Evolutionary conservation across 1,140 invertebrate species (phyloP).

Genomic region (Littorina saxatilis): DNA sequence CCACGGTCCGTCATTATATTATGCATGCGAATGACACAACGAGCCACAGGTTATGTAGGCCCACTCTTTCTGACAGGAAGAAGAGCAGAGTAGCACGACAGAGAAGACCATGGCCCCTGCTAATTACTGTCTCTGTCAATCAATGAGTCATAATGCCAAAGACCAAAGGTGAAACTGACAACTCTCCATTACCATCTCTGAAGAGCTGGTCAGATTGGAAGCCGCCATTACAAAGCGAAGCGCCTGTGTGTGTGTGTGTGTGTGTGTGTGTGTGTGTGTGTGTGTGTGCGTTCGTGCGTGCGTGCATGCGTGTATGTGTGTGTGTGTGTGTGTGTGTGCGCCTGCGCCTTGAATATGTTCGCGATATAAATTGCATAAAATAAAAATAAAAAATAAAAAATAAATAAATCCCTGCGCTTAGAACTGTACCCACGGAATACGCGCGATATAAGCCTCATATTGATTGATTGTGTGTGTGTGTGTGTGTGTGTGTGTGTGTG

Average conservation of each 20-base stretch:
- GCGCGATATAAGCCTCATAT: too few relatives aligned
- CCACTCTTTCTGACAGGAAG: too few relatives aligned
- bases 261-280: conserved; percentile 7
- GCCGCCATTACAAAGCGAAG: too few relatives aligned
- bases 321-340: background rate
- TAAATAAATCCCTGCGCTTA: too few relatives aligned
- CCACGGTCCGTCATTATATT: background rate
- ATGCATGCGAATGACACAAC: background rate
- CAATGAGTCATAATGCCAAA: too few relatives aligned
- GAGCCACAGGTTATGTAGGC: background rate
- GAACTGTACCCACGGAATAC: background rate
- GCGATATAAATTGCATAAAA: background rate
- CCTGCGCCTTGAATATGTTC: too few relatives aligned
- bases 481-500: background rate
- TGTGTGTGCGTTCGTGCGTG: too few relatives aligned
- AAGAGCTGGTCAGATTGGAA: too few relatives aligned
- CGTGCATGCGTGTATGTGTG: background rate
- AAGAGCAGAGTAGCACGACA: background rate
- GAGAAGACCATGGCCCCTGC: background rate
- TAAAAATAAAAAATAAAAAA: background rate
- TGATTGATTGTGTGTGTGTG: too few relatives aligned
- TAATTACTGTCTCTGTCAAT: too few relatives aligned
- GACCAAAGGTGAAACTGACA: too few relatives aligned
- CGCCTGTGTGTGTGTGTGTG: conserved; percentile 11
- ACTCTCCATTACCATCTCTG: too few relatives aligned